phyloP scores from a whole-genome alignment of 2,113 vertebrate species.

The Spilogale gracilis region DNA sequence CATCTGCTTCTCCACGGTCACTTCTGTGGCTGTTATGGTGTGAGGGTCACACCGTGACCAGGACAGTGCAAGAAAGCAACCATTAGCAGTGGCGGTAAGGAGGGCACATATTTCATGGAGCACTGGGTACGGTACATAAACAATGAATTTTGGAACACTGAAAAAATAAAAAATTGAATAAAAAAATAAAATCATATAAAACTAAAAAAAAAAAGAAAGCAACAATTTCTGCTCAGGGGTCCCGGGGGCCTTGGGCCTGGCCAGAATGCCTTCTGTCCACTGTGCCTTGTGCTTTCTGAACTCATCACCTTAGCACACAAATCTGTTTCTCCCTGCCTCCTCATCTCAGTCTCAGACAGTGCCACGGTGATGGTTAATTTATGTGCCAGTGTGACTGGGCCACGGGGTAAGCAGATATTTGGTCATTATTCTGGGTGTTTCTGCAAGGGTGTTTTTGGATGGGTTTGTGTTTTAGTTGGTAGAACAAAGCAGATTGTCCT shows the following conservation, averaged over 20 bases:
- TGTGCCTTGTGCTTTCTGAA: not conserved
- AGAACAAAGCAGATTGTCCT: not conserved
- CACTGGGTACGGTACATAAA: no score
- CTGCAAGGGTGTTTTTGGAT: not conserved
- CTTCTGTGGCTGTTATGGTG: not conserved
- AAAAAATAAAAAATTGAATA: no score
- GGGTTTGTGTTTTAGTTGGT: not conserved
- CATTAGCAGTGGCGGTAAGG: no score
- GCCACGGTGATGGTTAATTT: not conserved
- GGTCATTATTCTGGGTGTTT: not conserved
- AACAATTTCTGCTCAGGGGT: not conserved
- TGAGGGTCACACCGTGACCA: not conserved
- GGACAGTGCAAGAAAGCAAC: not conserved
- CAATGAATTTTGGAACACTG: no score
- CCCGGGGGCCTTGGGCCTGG: not conserved
- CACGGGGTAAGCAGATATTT: not conserved
- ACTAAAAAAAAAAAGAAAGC: not conserved
- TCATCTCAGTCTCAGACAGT: not conserved
- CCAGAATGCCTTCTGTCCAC: not conserved
- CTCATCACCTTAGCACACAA: not conserved
- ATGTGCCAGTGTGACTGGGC: not conserved
- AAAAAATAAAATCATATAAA: no score
- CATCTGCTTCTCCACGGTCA: not conserved
- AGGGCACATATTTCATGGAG: no score
- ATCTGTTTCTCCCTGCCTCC: not conserved